These are phyloP conservation scores for Meteorus sp. DNA, from an alignment of 1,140 invertebrate species.

Conservation along the genomic window DNA sequence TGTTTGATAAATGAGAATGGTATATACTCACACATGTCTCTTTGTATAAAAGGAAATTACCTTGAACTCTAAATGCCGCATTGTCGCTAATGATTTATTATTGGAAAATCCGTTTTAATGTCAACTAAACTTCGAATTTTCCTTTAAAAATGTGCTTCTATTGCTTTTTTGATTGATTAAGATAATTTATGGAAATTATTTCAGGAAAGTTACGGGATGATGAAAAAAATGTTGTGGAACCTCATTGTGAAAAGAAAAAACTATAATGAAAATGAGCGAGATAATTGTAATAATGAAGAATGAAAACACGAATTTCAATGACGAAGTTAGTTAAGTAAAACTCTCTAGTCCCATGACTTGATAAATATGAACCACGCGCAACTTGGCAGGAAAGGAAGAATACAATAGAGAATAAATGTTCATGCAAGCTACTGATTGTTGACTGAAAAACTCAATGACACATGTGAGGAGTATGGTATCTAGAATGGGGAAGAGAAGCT, in stretches of 20 bases:
- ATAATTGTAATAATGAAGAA: constrained; percentile 11
- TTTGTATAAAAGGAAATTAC: neutral
- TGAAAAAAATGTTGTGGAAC: constrained; percentile 17
- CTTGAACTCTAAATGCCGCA: no score
- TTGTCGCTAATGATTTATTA: no score
- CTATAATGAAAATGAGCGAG: constrained; percentile 17
- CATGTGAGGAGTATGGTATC: no score
- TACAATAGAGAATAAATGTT: neutral
- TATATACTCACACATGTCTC: no score
- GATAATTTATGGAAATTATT: constrained; percentile 21
- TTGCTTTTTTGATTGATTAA: neutral
- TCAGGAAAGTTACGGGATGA: constrained; percentile 25
- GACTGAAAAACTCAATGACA: neutral
- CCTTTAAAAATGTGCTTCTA: no score
- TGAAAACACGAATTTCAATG: no score
- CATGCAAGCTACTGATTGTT: neutral
- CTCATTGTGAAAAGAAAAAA: constrained; percentile 27
- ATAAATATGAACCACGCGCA: constrained; percentile 9
- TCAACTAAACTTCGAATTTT: no score
- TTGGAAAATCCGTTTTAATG: no score
- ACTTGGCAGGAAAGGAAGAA: constrained; percentile 16
- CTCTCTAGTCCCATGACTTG: constrained; percentile 41
- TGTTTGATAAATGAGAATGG: no score
- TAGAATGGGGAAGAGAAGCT: neutral
- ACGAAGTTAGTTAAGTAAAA: constrained; percentile 16